Evolutionary conservation across 2,113 vertebrate genomes (phyloP).

Genomic region (Lepisosteus osseus): DNA sequence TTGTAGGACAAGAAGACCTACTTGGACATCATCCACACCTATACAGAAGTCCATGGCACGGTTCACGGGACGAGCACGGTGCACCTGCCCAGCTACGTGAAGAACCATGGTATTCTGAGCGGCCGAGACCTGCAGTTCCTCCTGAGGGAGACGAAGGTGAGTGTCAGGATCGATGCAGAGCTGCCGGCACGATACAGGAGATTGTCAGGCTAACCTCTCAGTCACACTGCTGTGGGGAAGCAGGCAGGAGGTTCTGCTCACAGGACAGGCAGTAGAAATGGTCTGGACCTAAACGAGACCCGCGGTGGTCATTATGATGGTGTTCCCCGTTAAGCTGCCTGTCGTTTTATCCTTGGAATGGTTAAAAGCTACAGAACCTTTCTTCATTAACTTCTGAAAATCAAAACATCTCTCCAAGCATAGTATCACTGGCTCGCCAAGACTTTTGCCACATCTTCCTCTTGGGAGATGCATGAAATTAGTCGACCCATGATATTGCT

Average conservation of each 20-base stretch:
- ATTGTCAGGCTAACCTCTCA: not conserved
- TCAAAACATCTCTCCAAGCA: no score
- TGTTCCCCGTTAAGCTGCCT: no score
- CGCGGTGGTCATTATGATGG: no score
- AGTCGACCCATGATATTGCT: no score
- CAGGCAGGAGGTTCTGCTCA: not conserved
- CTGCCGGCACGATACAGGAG: not conserved
- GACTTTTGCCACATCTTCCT: no score
- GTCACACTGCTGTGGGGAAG: not conserved
- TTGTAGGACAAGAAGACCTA: conserved; percentile 89
- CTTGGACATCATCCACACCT: conserved; percentile 90
- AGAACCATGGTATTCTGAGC: conserved; percentile 96
- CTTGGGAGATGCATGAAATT: no score
- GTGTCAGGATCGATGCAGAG: conserved; percentile 22
- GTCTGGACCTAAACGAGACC: no score
- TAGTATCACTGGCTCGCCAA: no score
- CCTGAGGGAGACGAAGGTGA: conserved; percentile 86
- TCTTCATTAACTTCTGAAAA: no score
- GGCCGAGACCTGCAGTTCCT: conserved; percentile 94
- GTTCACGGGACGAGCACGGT: conserved; percentile 89
- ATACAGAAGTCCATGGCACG: conserved; percentile 93
- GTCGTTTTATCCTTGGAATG: no score
- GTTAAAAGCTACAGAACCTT: no score
- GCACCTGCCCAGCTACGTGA: conserved; percentile 89
- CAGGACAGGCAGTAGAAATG: no score